A percentile compares a stretch with the other conserved stretches of the same genome.
phyloP scores from a whole-genome alignment of 92 coral and sea anemone species.

The Palythoa caribaeorum region DNA sequence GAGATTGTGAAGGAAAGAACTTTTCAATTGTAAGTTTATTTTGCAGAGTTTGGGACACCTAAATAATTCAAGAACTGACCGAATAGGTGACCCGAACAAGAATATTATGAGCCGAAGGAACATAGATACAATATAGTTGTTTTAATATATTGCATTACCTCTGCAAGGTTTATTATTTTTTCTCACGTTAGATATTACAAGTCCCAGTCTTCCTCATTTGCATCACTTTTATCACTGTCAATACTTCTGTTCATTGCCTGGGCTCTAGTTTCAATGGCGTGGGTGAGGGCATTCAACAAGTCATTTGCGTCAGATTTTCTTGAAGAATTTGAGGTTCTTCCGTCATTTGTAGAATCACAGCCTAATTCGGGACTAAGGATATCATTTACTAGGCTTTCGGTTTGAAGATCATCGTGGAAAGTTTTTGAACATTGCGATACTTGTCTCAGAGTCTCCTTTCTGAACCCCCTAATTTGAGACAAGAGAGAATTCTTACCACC shows the following conservation, averaged over 20 bases:
- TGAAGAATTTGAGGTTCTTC: background rate
- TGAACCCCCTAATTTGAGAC: slow-evolving; percentile 55
- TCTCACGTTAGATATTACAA: slow-evolving; percentile 1
- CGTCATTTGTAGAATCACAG: background rate
- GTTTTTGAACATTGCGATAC: background rate
- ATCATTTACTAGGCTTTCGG: background rate
- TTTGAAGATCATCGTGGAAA: background rate
- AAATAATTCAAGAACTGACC: too few species aligned
- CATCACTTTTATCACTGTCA: slow-evolving; percentile 66
- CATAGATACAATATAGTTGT: too few species aligned
- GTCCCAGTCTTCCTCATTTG: slow-evolving; percentile 70
- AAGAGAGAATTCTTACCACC: slow-evolving; percentile 41
- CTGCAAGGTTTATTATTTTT: background rate
- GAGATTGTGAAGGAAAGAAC: too few species aligned
- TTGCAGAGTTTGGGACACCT: too few species aligned
- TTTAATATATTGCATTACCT: background rate
- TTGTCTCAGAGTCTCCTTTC: slow-evolving; percentile 16
- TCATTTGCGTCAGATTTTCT: slow-evolving; percentile 41
- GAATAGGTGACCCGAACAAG: too few species aligned
- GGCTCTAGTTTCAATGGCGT: slow-evolving; percentile 71
- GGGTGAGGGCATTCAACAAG: slow-evolving; percentile 46
- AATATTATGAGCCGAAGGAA: too few species aligned
- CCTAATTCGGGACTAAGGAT: background rate
- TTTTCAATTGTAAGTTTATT: too few species aligned
- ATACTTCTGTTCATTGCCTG: slow-evolving; percentile 57